phyloP scores from a whole-genome alignment of 2,797 vertebrate species.

The Pachyuromys duprasi region DNA sequence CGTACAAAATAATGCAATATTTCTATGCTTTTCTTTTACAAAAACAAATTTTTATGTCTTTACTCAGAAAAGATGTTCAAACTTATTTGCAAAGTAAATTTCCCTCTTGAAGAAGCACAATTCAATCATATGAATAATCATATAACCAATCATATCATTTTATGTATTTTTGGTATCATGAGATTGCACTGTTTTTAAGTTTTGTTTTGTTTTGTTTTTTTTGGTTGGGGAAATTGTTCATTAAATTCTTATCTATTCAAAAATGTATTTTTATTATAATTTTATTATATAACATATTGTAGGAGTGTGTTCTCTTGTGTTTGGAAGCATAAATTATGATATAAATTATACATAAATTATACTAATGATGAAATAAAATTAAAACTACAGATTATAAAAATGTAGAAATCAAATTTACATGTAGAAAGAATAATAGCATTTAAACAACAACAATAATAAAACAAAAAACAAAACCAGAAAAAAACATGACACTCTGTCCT shows the following conservation, averaged over 20 bases:
- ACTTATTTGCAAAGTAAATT: not conserved
- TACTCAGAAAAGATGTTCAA: not conserved
- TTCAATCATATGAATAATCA: not conserved
- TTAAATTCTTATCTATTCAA: conserved; percentile 43
- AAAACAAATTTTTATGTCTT: not conserved
- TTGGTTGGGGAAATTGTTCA: conserved; percentile 25
- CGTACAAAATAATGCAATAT: conserved; percentile 44
- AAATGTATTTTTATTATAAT: conserved; percentile 48
- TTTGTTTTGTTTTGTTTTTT: too few species aligned
- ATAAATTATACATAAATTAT: not conserved
- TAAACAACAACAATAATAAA: not conserved
- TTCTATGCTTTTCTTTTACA: conserved; percentile 57
- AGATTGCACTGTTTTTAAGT: not conserved
- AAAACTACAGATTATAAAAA: conserved; percentile 21
- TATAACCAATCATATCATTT: not conserved
- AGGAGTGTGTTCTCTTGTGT: conserved; percentile 18
- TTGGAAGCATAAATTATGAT: conserved; percentile 38
- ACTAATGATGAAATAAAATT: not conserved
- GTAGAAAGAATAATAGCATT: not conserved
- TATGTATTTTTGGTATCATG: not conserved
- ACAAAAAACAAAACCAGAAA: not conserved
- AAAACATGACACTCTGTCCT: not conserved
- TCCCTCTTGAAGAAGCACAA: not conserved
- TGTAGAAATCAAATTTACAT: not conserved
- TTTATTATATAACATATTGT: conserved; percentile 22